A percentile compares a stretch with the other conserved stretches of the same genome.
Evolutionary conservation across 2,797 vertebrate genomes (phyloP).

Genomic region (Gambelia wislizenii): DNA sequence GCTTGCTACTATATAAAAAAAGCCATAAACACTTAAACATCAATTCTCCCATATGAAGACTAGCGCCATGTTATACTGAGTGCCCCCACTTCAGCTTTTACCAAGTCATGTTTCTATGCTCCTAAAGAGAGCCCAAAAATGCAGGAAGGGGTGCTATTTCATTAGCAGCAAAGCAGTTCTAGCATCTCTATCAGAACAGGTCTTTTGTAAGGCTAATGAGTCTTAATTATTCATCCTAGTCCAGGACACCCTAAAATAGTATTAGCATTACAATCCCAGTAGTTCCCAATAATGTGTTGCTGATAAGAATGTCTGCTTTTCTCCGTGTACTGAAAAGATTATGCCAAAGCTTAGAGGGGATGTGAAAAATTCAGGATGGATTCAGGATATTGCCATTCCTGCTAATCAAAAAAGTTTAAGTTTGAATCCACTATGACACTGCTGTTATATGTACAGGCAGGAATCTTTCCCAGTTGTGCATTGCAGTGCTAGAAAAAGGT

Average conservation of each 20-base stretch:
- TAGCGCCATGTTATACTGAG: too few relatives aligned
- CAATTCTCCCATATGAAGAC: neutral
- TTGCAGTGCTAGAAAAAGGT: neutral
- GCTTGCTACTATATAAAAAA: neutral
- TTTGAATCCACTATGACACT: neutral
- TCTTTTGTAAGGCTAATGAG: neutral
- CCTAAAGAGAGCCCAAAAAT: neutral
- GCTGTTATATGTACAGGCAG: neutral
- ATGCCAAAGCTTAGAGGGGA: neutral
- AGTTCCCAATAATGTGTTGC: neutral
- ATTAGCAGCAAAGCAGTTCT: neutral
- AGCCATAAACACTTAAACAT: neutral
- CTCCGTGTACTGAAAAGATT: neutral
- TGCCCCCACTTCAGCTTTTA: too few relatives aligned
- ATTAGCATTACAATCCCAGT: neutral
- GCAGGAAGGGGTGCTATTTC: neutral
- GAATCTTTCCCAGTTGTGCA: neutral
- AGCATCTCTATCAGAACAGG: neutral
- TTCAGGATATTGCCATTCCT: neutral
- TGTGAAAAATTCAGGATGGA: neutral
- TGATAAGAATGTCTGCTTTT: neutral
- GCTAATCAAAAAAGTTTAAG: neutral
- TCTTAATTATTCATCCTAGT: neutral
- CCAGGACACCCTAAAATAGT: neutral
- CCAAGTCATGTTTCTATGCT: neutral